These are phyloP conservation scores for Drymodes brunneopygia DNA, from an alignment of 2,113 vertebrate genomes.

Conservation along the genomic window DNA sequence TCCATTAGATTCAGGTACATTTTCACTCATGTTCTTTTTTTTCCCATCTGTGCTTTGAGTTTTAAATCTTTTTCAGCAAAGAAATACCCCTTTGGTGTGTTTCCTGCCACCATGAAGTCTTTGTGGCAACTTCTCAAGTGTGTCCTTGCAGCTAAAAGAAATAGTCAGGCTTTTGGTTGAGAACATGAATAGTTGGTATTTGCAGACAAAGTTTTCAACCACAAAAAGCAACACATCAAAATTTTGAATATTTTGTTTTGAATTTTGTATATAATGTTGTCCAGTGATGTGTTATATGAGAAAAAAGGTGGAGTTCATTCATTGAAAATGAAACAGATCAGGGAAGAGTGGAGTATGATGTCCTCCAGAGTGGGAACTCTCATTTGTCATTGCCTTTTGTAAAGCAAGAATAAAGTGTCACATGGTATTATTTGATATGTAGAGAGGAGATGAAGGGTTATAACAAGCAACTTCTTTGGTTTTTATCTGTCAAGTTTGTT, in stretches of 20 bases:
- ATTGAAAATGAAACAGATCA: not conserved
- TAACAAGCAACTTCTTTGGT: not conserved
- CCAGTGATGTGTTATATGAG: not conserved
- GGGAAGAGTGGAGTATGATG: not conserved
- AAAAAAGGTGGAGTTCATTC: not conserved
- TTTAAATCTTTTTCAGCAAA: not conserved
- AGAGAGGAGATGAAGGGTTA: not conserved
- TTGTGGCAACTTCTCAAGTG: not conserved
- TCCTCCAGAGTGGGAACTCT: not conserved
- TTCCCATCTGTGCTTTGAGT: not conserved
- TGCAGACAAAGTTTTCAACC: not conserved
- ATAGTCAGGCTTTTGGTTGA: not conserved
- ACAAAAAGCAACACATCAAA: not conserved
- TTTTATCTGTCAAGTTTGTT: not conserved
- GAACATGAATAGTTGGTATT: not conserved
- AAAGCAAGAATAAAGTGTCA: not conserved
- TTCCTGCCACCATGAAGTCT: not conserved
- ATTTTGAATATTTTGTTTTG: not conserved
- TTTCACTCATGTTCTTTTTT: not conserved
- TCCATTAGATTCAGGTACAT: constrained; percentile 91
- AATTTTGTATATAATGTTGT: not conserved
- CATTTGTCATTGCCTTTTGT: not conserved
- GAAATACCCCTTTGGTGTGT: not conserved
- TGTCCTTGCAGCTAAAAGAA: not conserved
- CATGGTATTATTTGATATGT: not conserved